Base-by-base conservation (phyloP, 1,140 invertebrate genomes). In the Orchesella cincta region DNA sequence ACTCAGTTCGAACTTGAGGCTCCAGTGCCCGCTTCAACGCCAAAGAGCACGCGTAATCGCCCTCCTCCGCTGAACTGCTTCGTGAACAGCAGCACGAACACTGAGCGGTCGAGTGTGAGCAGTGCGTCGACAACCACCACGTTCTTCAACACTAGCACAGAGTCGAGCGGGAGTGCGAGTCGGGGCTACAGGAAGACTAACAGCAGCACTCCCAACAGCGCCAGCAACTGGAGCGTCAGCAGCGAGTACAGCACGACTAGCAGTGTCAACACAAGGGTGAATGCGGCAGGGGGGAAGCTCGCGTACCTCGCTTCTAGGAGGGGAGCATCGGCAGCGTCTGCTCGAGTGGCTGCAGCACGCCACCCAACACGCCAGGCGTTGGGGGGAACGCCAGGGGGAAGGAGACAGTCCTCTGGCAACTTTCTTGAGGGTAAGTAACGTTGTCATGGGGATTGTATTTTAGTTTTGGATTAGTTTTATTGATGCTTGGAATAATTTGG, bases 261-360 rank as follows among this genome's bases (percentile, higher is more conserved):
- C 23, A 57, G 52, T 23, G 52, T 14, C 23, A 57, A 12, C 52
- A 57, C 12, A n/a, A 23, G 3, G 52, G 23, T 57, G 12, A 26
- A 14, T 5, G 52, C 12, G 3, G 23, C 52, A 18, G 23, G 23
- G 5, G 52, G 52, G 52, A 57, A 57, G 23, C 23, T 57, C 12
- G 52, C 52, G 12, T 57, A 57, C 23, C 23, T 57, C 14, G 52
- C 52, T 8, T 57, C 52, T 8, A 57, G 52, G 52, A 14, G 52
- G 52, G 62, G 62, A n/a, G 26, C 31, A 67, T 26, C 31, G 62
- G 62, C 1, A 67, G 62, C 62, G 62, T 67, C 1, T 67, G 62
- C 23, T 57, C 54, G 54, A 57, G 54, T 23, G 26, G 12, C 12
- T 18, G 12, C 3, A 31, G 31, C 23, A 67, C 62, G n/a, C 62